Base-by-base conservation (phyloP, 2,797 vertebrate genomes). In the Margarornis squamiger region DNA sequence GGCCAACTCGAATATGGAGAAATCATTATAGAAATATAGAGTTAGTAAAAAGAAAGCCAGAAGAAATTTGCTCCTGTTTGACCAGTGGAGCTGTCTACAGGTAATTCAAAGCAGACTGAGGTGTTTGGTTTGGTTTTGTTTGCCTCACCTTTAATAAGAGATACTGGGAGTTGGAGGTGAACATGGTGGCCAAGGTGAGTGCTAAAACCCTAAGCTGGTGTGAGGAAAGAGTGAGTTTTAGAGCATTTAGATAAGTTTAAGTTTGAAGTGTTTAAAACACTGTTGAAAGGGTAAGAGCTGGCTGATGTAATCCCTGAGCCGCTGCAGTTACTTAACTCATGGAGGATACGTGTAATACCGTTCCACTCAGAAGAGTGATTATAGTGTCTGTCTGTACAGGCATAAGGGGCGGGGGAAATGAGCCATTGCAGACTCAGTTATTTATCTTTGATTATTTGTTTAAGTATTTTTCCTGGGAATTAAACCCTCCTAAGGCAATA, bases 251-350 rank as follows among this genome's bases (percentile, higher is more conserved):
- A 2, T 66, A 73, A 72, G 23, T 88, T 88, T 65, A 70, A 81
- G 11, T 77, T 43, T 48, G 24, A 84, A 78, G 51, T 81, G 43
- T 86, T 92, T 41, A 41, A 84, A 77, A 6, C 22, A 3, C 43
- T 61, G 2, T 34, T 86, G 52, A 75, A 86, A 72, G 46, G 20
- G 30, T 67, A 36, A 43, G 68, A 87, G 59, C 36, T 89, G 62
- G 62, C 63, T 95, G 83, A 81, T 92, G 79, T 88, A 95, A 94
- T 84, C 58, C 43, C 66, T 75, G 79, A 86, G 66, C 74, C 93
- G 65, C 68, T 91, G 68, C 61, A 71, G 52, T 77, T 81, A n/a
- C 41, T 88, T 70, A 77, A 39, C 76, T 87, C 59, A 0, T 9
- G 41, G 65, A 80, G 38, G 17, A 48, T 61, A 9, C 2, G 2